Conservation (phyloP, 2,113 vertebrate species). For the Cebidichthys violaceus region DNA sequence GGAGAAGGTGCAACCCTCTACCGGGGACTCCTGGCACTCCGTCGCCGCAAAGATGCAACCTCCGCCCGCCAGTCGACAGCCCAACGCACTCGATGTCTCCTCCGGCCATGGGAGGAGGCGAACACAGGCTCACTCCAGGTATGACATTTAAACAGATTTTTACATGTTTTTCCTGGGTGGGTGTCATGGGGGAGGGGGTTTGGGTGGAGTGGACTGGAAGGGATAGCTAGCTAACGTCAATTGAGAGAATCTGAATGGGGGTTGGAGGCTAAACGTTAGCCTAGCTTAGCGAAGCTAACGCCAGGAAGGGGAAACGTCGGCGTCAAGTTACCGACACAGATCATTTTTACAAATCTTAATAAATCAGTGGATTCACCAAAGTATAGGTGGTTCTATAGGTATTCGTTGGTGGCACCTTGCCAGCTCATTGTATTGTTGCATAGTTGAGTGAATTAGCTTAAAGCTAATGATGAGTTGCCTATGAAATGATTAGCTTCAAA, state of each 20-base stretch:
- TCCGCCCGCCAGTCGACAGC: slow-evolving; percentile 84
- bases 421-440: neutral
- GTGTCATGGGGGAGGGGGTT: slow-evolving; percentile 80
- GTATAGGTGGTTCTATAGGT: neutral
- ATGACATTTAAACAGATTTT: slow-evolving; percentile 22
- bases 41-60: slow-evolving; percentile 87
- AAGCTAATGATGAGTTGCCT: slow-evolving; percentile 15
- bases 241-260: slow-evolving; percentile 69
- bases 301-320: slow-evolving; percentile 44
- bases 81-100: slow-evolving; percentile 82
- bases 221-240: slow-evolving; percentile 61
- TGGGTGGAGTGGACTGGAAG: slow-evolving; percentile 76
- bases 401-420: neutral
- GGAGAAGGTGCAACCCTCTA: slow-evolving; percentile 89
- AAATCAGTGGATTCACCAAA: neutral
- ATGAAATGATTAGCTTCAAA: neutral
- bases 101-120: slow-evolving; percentile 78
- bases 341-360: neutral
- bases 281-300: slow-evolving; percentile 57
- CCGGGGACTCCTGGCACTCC: slow-evolving; percentile 86
- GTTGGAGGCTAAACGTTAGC: slow-evolving; percentile 70
- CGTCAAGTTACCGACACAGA: slow-evolving; percentile 27
- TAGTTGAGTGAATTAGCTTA: slow-evolving; percentile 12
- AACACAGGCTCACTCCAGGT: slow-evolving; percentile 88
- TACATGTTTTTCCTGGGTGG: slow-evolving; percentile 58